Percentiles rank a stretch among this genome's conserved stretches.
Evolutionary conservation across 2,797 vertebrate species (phyloP).

Genomic region (Cyclura pinguis): DNA sequence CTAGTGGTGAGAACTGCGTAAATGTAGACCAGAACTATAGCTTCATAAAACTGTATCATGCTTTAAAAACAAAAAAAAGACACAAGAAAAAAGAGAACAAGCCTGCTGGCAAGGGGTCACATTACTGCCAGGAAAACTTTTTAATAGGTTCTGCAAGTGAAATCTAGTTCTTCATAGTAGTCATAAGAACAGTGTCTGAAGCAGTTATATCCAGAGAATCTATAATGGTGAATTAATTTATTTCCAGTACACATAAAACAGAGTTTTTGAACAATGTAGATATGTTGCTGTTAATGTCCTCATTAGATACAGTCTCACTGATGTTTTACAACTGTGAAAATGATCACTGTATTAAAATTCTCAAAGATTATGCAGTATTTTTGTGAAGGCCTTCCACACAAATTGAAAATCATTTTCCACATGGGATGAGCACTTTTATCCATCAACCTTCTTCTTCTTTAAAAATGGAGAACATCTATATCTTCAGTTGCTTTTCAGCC

Average conservation of each 20-base stretch:
- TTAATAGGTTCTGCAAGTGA: background rate
- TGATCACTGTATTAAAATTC: background rate
- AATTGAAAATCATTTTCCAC: background rate
- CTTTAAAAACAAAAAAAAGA: slow-evolving; percentile 23
- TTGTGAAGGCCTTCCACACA: background rate
- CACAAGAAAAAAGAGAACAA: background rate
- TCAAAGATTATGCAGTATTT: background rate
- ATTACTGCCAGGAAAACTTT: slow-evolving; percentile 1
- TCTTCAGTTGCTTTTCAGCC: background rate
- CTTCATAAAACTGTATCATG: background rate
- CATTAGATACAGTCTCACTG: slow-evolving; percentile 24
- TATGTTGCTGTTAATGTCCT: slow-evolving; percentile 41
- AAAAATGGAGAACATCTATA: background rate
- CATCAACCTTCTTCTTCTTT: background rate
- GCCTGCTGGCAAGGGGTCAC: background rate
- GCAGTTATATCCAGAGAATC: slow-evolving; percentile 53
- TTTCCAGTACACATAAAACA: slow-evolving; percentile 28
- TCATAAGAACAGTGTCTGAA: background rate
- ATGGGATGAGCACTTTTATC: background rate
- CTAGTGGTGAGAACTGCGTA: background rate
- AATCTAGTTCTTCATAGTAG: slow-evolving; percentile 1
- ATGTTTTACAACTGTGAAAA: background rate
- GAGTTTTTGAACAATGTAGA: slow-evolving; percentile 53
- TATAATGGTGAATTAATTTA: slow-evolving; percentile 49
- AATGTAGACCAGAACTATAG: background rate